Conservation (phyloP, 1,140 invertebrate species). For the Ladona fulva region DNA sequence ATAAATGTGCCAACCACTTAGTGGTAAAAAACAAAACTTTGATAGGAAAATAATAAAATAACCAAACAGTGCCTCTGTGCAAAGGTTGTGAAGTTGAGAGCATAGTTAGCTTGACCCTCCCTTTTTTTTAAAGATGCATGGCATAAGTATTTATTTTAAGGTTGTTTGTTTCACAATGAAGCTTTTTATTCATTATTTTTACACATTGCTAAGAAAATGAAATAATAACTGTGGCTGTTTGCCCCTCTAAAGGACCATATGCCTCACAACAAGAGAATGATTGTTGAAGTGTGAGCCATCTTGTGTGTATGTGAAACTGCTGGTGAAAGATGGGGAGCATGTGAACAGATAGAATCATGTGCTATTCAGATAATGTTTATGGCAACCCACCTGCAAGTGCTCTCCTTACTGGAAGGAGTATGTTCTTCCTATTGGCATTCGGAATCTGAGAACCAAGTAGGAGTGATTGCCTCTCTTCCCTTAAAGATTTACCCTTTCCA, state of each 20-base stretch:
- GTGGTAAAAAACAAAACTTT: background rate
- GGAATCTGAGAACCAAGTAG: background rate
- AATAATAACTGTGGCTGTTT: background rate
- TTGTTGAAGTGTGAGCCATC: too few species aligned
- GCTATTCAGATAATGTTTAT: too few species aligned
- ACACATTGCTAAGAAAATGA: slow-evolving; percentile 1
- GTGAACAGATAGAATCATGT: too few species aligned
- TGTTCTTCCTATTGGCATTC: background rate
- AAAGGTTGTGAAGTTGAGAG: slow-evolving; percentile 9
- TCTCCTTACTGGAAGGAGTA: background rate
- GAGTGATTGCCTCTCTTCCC: background rate
- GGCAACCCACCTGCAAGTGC: too few species aligned
- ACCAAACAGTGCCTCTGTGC: slow-evolving; percentile 2
- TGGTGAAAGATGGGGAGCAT: too few species aligned
- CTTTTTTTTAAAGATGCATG: background rate
- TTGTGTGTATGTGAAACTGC: too few species aligned
- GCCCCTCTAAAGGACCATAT: background rate
- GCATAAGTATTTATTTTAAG: slow-evolving; percentile 7
- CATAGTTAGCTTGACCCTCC: slow-evolving; percentile 8
- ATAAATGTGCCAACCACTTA: background rate
- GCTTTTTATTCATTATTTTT: slow-evolving; percentile 9
- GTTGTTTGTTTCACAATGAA: slow-evolving; percentile 10
- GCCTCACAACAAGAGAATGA: background rate
- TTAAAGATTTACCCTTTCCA: background rate
- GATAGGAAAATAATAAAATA: slow-evolving; percentile 3